Percentiles rank a stretch among this genome's conserved stretches.
Conservation (phyloP, 2,797 vertebrate genomes). For the Salmo trutta region DNA sequence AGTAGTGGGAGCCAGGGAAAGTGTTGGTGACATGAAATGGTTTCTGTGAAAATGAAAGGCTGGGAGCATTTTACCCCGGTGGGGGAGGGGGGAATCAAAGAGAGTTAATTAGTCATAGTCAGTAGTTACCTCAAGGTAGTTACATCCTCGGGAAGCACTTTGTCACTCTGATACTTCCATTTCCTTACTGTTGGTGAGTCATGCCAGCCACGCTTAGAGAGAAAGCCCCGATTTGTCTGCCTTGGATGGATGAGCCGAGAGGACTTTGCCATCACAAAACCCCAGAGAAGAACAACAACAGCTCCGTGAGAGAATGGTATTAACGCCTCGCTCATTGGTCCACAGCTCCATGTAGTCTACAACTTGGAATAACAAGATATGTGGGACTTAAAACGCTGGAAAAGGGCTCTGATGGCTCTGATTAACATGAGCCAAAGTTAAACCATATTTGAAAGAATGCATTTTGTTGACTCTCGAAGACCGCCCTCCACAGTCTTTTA, state of each 20-base stretch:
- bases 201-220: slow-evolving; percentile 31
- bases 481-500: not conserved
- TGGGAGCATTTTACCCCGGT: no score
- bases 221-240: slow-evolving; percentile 16
- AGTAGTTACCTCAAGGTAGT: not conserved
- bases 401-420: slow-evolving; percentile 33
- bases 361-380: not conserved
- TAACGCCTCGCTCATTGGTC: not conserved
- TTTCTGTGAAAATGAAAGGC: no score
- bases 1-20: no score
- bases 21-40: no score
- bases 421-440: slow-evolving; percentile 20
- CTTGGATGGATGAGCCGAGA: slow-evolving; percentile 37
- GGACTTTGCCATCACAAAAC: slow-evolving; percentile 43
- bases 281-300: slow-evolving; percentile 23
- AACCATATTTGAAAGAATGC: not conserved
- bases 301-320: not conserved
- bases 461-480: not conserved
- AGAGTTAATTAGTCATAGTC: no score
- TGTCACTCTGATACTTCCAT: not conserved
- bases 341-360: not conserved
- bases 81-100: no score
- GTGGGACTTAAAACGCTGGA: slow-evolving; percentile 13
- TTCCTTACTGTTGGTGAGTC: slow-evolving; percentile 32
- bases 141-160: slow-evolving; percentile 1